These are phyloP conservation scores for Drosophila truncata DNA, from an alignment of 1,140 invertebrate genomes.

Conservation along the genomic window DNA sequence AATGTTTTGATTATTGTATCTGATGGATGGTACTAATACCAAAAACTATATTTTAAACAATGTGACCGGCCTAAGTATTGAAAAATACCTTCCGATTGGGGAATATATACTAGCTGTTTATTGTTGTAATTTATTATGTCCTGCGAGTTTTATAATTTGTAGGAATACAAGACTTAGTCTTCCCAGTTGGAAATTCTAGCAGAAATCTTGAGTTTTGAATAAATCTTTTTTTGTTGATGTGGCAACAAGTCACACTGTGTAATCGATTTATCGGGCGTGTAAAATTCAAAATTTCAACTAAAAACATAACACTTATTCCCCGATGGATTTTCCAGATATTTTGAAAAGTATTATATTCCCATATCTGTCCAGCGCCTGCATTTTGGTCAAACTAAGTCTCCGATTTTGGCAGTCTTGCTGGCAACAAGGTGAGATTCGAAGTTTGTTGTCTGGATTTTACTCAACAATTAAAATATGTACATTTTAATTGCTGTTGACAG, in stretches of 20 bases:
- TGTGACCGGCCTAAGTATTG: not conserved
- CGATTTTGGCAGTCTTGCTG: conserved; percentile 3
- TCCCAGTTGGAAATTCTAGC: not conserved
- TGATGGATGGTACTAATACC: conserved; percentile 10
- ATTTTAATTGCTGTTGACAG: conserved; percentile 14
- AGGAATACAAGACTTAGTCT: not conserved
- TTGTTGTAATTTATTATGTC: not conserved
- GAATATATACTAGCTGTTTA: not conserved
- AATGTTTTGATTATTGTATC: conserved; percentile 16
- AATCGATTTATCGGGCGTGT: conserved; percentile 11
- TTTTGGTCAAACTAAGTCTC: not conserved
- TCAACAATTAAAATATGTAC: not conserved
- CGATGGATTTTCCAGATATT: conserved; percentile 3
- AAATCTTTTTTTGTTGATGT: not conserved
- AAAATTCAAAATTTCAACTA: conserved; percentile 29
- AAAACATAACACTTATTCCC: not conserved
- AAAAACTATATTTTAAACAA: not conserved
- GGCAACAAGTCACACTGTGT: not conserved
- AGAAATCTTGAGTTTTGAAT: not conserved
- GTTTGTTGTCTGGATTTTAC: not conserved
- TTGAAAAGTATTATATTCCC: conserved; percentile 6
- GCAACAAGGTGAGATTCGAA: not conserved
- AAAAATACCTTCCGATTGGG: not conserved
- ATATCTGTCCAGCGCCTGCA: not conserved
- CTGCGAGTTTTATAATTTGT: not conserved